Base-by-base conservation (phyloP, 2,888 invertebrate species). In the Mesoligia furuncula region DNA sequence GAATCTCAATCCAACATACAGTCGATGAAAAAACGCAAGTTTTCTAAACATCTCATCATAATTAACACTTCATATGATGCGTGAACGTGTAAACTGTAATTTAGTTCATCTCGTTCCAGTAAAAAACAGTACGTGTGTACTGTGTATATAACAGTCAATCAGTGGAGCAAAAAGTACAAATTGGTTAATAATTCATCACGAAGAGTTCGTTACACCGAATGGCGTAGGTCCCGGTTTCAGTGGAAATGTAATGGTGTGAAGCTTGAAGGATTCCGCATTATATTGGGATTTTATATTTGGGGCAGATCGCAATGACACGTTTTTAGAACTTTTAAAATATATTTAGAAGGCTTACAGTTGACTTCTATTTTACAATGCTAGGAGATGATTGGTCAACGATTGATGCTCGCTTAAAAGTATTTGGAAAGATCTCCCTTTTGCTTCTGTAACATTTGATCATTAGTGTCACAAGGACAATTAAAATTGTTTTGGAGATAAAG, bases 151-250 rank as follows among this genome's bases (percentile, higher is more conserved):
- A 79, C 79, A 87, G 77, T 85, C 85, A 82, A 80, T 83, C 87
- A 87, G 76, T 70, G 68, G 75, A 65, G 79, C 88, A 87, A 87
- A 87, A 87, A 87, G 74, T 75, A 78, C 79, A 87, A 81, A 87
- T 88, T 87, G 80, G 75, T 88, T 79, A 87, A 87, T 87, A 87
- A 87, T 87, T 88, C 88, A 87, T 80, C 79, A 64, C 62, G 73
- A 36, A 81, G 83, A 83, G 85, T 87, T 85, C 83, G 80, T 83
- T 88, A 88, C 79, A 77, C 83, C 80, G 79, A 73, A 75, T 78
- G 80, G 69, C 54, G 87, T n/a, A 73, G 76, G 54, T 31, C 75
- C 74, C 71, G 48, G 73, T 61, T 72, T 69, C 59, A 66, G 27
- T 73, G 48, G 61, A 48, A 75, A 79, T 20, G 51, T 66, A 54